Conservation (phyloP, 2,113 vertebrate genomes). For the Chionomys nivalis region DNA sequence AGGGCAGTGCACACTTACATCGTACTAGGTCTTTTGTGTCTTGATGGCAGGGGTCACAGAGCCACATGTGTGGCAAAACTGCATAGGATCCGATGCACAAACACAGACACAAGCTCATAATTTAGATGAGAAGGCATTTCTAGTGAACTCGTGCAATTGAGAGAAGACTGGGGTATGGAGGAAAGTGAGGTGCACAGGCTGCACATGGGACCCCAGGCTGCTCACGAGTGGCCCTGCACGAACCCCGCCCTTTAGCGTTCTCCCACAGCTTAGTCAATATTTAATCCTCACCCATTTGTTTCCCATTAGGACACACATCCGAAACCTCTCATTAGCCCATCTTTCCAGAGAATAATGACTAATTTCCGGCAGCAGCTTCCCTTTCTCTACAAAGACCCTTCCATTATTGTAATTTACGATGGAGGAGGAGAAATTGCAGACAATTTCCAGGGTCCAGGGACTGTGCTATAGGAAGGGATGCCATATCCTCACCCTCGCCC, state of each 20-base stretch:
- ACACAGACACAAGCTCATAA: neutral
- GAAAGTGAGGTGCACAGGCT: neutral
- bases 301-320: neutral
- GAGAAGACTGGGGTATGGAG: neutral
- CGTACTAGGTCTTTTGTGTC: neutral
- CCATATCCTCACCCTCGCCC: neutral
- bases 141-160: neutral
- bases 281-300: constrained; percentile 33
- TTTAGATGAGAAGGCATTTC: neutral
- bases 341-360: constrained; percentile 41
- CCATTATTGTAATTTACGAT: neutral
- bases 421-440: neutral
- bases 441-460: neutral
- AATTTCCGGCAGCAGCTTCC: neutral
- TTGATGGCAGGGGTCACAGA: neutral
- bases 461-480: neutral
- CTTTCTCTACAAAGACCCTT: constrained; percentile 8
- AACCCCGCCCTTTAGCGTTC: neutral
- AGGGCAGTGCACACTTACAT: neutral
- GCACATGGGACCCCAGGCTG: neutral
- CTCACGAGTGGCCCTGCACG: accelerated
- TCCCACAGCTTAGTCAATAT: constrained; percentile 46
- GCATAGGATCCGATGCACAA: no score
- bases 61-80: neutral
- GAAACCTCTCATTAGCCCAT: constrained; percentile 32